Evolutionary conservation across 2,888 invertebrate genomes (phyloP), one percentile per base, ranked within the genome.

Genomic region (Spisula subtruncata): DNA sequence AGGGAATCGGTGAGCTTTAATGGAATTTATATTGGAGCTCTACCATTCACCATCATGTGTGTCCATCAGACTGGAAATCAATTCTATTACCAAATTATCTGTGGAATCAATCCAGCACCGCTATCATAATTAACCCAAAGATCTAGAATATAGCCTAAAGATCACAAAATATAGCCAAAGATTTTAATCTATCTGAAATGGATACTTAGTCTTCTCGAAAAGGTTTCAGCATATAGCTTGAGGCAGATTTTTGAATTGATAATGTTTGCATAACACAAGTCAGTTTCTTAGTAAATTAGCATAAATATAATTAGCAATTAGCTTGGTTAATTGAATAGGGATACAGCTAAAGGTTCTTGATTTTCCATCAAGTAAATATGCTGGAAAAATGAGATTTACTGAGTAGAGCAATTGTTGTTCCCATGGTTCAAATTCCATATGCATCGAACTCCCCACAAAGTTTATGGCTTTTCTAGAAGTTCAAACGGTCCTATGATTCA

Each of bases 81-180:
- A 66, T 83, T 83, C 83, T 60, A 83, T 83, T 83, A 83, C 83
- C 83, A 83, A 66, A 41, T 46, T 83, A 71, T 83, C 83, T 46
- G n/a, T 48, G 25, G 10, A 6, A 83, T 83, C 83, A 83, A 83
- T 83, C 83, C 12, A 66, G 8, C 60, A 25, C 60, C 60, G 25
- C n/a, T 66, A n/a, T 66, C 60, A 66, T 66, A 25, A 66, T 66
- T 66, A 66, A 25, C 60, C 60, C 60, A 66, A 66, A 66, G 60
- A 66, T 25, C 10, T 25, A n/a, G 60, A 66, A 25, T 25, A 66
- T 25, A 66, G 25, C 60, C 60, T n/a, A 66, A 66, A 66, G 60
- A 25, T 66, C 25, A 66, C 60, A n/a, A n/a, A 5, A 66, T 12
- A n/a, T 1, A 56, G 1, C 25, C 25, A 66, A 66, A 66, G 60